phyloP scores from a whole-genome alignment of 2,888 invertebrate species.

The Lutraria lutraria region DNA sequence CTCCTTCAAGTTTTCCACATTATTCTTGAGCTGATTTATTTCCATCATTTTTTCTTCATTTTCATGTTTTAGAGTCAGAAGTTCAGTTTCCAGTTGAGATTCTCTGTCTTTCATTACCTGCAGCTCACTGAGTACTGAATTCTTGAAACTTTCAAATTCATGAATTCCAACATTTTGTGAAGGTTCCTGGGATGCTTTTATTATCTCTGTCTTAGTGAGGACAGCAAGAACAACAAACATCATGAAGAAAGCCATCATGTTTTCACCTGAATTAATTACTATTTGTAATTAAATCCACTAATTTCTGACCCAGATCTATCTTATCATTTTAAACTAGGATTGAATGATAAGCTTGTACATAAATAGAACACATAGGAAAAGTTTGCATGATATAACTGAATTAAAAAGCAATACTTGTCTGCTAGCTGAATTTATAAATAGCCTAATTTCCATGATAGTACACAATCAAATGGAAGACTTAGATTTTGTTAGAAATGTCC shows the following conservation, averaged over 20 bases:
- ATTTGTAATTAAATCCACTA: not conserved
- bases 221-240: not conserved
- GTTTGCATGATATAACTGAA: no score
- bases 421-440: no score
- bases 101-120: conserved; percentile 13
- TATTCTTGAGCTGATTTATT: conserved; percentile 27
- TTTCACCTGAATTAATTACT: not conserved
- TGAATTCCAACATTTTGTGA: not conserved
- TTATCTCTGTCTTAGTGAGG: not conserved
- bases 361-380: not conserved
- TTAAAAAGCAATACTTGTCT: no score
- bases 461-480: no score
- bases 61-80: conserved; percentile 8
- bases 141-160: conserved; percentile 24
- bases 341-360: not conserved
- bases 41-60: conserved; percentile 25
- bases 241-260: not conserved
- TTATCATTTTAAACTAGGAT: not conserved
- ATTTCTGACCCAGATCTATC: not conserved
- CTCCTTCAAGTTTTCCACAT: not conserved
- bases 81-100: not conserved
- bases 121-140: not conserved
- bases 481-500: no score
- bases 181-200: not conserved
- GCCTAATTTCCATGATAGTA: no score